Evolutionary conservation across 2,797 vertebrate species (phyloP).

Genomic region (Pipistrellus pipistrellus): DNA sequence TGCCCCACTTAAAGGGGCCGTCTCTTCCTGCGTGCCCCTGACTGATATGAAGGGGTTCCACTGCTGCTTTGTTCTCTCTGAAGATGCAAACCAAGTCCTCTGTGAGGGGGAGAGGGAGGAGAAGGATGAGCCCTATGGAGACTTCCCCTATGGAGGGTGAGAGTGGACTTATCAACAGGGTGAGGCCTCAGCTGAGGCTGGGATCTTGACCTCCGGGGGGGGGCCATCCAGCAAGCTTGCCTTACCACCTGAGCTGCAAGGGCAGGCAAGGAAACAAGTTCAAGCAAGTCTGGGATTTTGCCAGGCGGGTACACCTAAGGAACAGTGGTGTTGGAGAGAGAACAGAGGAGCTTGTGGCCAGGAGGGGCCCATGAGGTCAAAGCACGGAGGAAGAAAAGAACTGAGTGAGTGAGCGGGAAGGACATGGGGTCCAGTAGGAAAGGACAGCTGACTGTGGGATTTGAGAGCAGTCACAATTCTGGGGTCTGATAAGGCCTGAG

Average conservation of each 20-base stretch:
- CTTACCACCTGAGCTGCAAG: not conserved
- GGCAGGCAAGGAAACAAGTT: not conserved
- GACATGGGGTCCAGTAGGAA: not conserved
- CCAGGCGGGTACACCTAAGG: not conserved
- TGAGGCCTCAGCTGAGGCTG: not conserved
- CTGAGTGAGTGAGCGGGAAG: not conserved
- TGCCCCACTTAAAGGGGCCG: not conserved
- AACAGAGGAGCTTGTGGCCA: not conserved
- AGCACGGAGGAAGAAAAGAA: not conserved
- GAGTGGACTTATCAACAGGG: not conserved
- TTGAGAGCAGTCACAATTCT: not conserved
- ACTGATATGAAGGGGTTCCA: not conserved
- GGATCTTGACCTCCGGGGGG: not conserved
- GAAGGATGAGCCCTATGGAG: not conserved
- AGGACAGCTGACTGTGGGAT: not conserved
- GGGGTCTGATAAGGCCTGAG: not conserved
- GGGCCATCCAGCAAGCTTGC: accelerated
- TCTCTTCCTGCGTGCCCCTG: not conserved
- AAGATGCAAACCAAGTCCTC: not conserved
- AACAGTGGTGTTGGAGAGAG: not conserved
- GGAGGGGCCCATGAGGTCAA: not conserved
- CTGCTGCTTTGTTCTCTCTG: not conserved
- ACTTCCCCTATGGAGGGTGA: not conserved
- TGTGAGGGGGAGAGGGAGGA: not conserved
- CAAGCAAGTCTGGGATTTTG: not conserved